phyloP scores from a whole-genome alignment of 2,113 vertebrate species.

The Atlantisia rogersi region DNA sequence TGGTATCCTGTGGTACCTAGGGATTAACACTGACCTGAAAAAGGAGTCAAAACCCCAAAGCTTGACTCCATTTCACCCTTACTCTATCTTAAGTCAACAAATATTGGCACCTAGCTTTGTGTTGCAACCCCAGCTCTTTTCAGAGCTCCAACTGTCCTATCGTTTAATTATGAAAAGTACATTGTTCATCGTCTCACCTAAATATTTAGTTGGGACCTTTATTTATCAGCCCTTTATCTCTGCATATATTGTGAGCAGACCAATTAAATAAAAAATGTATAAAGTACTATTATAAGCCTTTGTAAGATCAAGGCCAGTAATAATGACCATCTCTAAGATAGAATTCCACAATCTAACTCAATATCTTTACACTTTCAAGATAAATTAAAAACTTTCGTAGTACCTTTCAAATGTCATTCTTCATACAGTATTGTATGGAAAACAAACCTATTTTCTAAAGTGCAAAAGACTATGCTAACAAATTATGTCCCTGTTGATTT shows the following conservation, averaged over 20 bases:
- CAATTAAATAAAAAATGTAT: not conserved
- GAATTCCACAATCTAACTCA: not conserved
- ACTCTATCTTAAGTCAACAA: not conserved
- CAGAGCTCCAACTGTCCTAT: not conserved
- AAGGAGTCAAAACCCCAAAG: not conserved
- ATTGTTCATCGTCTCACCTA: not conserved
- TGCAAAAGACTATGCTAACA: accelerated
- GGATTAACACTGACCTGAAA: not conserved
- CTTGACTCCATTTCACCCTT: not conserved
- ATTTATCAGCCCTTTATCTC: not conserved
- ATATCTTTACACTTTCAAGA: not conserved
- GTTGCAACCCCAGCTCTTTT: not conserved
- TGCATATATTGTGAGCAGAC: not conserved
- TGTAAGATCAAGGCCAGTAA: not conserved
- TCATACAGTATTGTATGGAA: not conserved
- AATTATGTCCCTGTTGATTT: not conserved
- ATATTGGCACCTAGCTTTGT: not conserved
- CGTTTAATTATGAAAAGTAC: not conserved
- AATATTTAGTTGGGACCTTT: not conserved
- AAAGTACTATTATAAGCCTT: not conserved
- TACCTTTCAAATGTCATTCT: not conserved
- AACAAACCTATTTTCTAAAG: not conserved
- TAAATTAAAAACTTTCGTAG: not conserved
- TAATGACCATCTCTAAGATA: not conserved
- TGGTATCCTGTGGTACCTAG: not conserved